Evolutionary conservation across 1,140 invertebrate species (phyloP).

Genomic region (Calephelis nemesis): DNA sequence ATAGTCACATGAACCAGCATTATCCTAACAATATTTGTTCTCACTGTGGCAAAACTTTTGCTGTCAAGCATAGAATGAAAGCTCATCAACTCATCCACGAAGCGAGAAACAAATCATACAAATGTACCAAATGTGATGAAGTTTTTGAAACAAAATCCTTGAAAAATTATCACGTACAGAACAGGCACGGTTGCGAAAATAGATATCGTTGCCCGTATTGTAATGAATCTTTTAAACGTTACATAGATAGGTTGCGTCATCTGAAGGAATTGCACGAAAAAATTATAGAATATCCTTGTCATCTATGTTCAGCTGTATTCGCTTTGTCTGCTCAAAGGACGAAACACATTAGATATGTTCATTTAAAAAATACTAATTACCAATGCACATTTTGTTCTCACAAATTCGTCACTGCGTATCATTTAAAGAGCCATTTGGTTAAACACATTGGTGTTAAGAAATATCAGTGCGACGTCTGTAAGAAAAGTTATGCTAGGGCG

Average conservation of each 20-base stretch:
- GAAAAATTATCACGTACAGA: conserved; percentile 51
- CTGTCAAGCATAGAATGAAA: conserved; percentile 48
- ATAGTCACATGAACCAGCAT: conserved; percentile 69
- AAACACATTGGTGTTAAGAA: conserved; percentile 56
- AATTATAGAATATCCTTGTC: conserved; percentile 63
- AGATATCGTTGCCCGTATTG: conserved; percentile 73
- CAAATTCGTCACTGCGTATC: conserved; percentile 57
- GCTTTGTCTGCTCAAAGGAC: conserved; percentile 60
- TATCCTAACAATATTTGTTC: conserved; percentile 68
- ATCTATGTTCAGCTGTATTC: conserved; percentile 62
- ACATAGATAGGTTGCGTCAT: conserved; percentile 71
- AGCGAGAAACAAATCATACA: conserved; percentile 35
- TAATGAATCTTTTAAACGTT: conserved; percentile 74
- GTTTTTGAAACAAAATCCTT: conserved; percentile 46
- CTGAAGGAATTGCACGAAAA: conserved; percentile 61
- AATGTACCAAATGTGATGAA: conserved; percentile 62
- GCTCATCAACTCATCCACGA: conserved; percentile 61
- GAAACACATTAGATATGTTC: conserved; percentile 66
- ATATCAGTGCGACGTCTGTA: conserved; percentile 68
- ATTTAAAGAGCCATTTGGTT: conserved; percentile 61
- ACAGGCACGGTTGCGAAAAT: conserved; percentile 42
- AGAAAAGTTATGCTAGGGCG: conserved; percentile 74
- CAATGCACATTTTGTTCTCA: conserved; percentile 64
- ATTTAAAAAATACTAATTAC: conserved; percentile 63
- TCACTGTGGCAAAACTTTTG: conserved; percentile 66